These are phyloP conservation scores for Dasypogon diadema DNA, from an alignment of 2,888 invertebrate genomes.

Conservation along the genomic window DNA sequence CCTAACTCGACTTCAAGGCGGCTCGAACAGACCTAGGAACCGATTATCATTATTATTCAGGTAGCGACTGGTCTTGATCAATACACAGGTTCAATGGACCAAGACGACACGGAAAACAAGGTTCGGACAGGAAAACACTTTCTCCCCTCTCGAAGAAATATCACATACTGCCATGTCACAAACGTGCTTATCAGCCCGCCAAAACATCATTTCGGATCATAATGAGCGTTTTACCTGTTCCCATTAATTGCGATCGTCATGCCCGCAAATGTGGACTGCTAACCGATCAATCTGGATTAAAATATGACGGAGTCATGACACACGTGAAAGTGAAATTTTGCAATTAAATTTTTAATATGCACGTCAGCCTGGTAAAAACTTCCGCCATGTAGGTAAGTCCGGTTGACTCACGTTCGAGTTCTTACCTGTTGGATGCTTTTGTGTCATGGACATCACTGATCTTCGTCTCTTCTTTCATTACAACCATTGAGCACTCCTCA, in stretches of 20 bases:
- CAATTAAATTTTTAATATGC: conserved; percentile 16
- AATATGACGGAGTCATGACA: neutral
- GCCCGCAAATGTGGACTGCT: neutral
- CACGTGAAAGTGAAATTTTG: conserved; percentile 39
- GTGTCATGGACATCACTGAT: conserved; percentile 25
- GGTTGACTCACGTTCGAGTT: neutral
- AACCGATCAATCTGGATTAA: conserved; percentile 6
- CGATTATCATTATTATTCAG: neutral
- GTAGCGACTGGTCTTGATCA: neutral
- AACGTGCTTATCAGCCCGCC: neutral
- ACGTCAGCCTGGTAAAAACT: neutral
- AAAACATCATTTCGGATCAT: neutral
- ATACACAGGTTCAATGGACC: conserved; percentile 18
- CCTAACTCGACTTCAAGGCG: neutral
- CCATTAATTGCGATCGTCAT: neutral
- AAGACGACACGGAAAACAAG: conserved; percentile 10
- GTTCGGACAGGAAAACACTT: conserved; percentile 17
- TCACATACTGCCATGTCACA: neutral
- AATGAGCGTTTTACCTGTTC: neutral
- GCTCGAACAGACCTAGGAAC: neutral
- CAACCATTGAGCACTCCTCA: neutral
- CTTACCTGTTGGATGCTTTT: neutral
- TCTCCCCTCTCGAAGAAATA: neutral
- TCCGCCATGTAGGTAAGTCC: neutral
- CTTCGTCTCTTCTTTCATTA: conserved; percentile 7